These are phyloP conservation scores for Drosophila leonis DNA, from an alignment of 2,888 invertebrate genomes.

Conservation along the genomic window DNA sequence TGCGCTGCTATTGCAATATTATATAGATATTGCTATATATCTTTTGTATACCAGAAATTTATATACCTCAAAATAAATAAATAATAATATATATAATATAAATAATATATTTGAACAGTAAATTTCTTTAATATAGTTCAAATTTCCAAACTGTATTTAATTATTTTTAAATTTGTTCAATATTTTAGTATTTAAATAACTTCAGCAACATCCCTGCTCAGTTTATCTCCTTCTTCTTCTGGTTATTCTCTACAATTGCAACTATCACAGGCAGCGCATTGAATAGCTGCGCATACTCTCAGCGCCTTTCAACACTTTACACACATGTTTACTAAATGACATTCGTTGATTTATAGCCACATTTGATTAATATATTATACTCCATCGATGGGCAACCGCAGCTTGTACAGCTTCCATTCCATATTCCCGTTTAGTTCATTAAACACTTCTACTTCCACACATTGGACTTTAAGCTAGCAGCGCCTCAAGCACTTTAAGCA, in stretches of 20 bases:
- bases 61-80: no score
- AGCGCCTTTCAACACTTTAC: neutral
- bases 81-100: no score
- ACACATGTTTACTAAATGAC: constrained; percentile 4
- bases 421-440: constrained; percentile 34
- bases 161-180: no score
- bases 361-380: constrained; percentile 15
- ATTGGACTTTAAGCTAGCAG: constrained; percentile 40
- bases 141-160: no score
- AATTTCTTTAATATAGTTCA: no score
- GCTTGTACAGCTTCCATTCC: constrained; percentile 8
- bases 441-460: constrained; percentile 40
- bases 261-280: neutral
- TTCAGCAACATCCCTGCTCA: neutral
- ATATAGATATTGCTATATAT: no score
- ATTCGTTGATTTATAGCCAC: constrained; percentile 8
- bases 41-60: no score
- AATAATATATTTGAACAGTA: no score
- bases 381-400: constrained; percentile 12
- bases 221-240: neutral
- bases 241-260: neutral
- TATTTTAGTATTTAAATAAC: neutral
- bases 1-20: no score
- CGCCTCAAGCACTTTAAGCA: constrained; percentile 50
- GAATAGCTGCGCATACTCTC: neutral